Base-by-base conservation (phyloP, 2,797 vertebrate genomes). In the Phoxinus dragarum region DNA sequence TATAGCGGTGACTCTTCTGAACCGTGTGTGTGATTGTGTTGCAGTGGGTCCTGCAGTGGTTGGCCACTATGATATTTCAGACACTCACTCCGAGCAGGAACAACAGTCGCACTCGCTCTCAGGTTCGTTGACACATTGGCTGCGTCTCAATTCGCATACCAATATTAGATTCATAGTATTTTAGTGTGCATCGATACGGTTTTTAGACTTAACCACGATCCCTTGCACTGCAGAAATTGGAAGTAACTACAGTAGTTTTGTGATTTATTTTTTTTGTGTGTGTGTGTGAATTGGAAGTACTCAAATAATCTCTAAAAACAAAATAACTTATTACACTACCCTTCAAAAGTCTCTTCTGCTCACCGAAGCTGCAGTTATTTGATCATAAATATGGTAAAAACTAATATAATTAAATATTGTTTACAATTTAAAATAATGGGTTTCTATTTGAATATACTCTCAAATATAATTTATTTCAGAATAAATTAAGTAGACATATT, bases 41-140 rank as follows among this genome's bases (percentile, higher is more conserved):
- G 94, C 97, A 99, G 98, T 97, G 96, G 98, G 98, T 92, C 97
- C 97, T 92, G 96, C 97, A 36, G 94, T 99, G 93, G 95, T 98
- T 93, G 96, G 96, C 94, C 97, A 98, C 95, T 99, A 97, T 92
- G 97, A 99, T 95, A 95, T 99, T 94, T 99, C 98, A 93, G 98
- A 98, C 94, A 98, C 98, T 93, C 97, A 97, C 95, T 98, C 98
- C 91, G 98, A 99, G 94, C 96, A 96, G 88, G 98, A 98, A 94
- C 91, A 95, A 86, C 92, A 94, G 80, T 94, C 96, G 93, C 95
- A 94, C 91, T 92, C 95, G 6, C 93, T 95, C 89, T 91, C 97
- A 98, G 98, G 98, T 99, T 96, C 94, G 95, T 96, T 94, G 90
- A 52, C 44, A 6, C 31, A 14, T 5, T 27, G 56, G 40, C 9